Evolutionary conservation across 1,140 invertebrate genomes (phyloP).

Genomic region (Diabrotica virgifera): DNA sequence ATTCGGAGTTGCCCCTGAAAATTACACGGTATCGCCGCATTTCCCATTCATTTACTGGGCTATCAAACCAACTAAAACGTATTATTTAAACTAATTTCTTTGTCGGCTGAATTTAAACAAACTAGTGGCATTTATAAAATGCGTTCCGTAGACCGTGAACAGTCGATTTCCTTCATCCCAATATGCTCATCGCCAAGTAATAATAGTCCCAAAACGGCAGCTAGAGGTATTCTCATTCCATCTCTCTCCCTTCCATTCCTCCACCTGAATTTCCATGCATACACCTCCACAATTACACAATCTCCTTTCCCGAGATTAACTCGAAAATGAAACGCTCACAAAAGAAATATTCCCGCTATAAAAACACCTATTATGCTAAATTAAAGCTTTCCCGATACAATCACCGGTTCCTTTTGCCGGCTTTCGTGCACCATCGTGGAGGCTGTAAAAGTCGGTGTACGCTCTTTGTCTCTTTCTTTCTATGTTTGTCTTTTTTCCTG

Average conservation of each 20-base stretch:
- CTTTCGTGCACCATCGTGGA: neutral
- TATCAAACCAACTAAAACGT: too few species aligned
- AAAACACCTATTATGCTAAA: slow-evolving; percentile 20
- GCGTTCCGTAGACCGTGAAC: too few species aligned
- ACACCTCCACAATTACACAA: slow-evolving; percentile 15
- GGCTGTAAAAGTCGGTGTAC: neutral
- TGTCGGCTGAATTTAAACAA: too few species aligned
- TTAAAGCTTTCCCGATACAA: slow-evolving; percentile 18
- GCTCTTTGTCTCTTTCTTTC: neutral
- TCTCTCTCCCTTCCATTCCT: neutral
- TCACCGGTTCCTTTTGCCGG: slow-evolving; percentile 3
- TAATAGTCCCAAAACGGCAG: neutral
- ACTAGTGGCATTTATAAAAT: too few species aligned
- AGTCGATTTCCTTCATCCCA: neutral
- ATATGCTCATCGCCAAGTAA: slow-evolving; percentile 3
- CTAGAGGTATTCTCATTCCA: neutral
- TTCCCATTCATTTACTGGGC: too few species aligned
- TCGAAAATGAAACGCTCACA: slow-evolving; percentile 18
- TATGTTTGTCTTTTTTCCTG: neutral
- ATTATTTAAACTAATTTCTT: too few species aligned
- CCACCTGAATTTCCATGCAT: slow-evolving; percentile 9
- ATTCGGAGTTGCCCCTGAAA: too few species aligned
- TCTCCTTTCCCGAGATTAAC: slow-evolving; percentile 10
- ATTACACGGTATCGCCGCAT: too few species aligned
- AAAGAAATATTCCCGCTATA: slow-evolving; percentile 17